phyloP scores from a whole-genome alignment of 2,888 invertebrate genomes.

The Erpobdella octoculata region DNA sequence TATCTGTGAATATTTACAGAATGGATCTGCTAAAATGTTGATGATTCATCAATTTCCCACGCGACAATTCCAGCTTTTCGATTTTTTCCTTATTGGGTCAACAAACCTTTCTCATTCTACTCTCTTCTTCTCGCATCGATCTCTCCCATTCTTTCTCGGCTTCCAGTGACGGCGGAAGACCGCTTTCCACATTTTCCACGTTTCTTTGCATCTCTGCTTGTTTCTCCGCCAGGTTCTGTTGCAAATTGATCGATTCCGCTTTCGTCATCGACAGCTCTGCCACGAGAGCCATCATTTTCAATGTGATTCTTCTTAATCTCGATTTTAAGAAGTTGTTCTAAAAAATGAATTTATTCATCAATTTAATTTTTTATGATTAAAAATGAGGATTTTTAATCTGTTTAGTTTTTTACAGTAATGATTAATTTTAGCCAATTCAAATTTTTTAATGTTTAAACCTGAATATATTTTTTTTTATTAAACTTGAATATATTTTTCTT shows the following conservation, averaged over 20 bases:
- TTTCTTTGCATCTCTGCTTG: not conserved
- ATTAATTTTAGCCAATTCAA: no score
- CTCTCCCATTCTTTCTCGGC: not conserved
- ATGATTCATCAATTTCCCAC: no score
- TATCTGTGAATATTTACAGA: no score
- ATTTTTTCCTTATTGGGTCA: not conserved
- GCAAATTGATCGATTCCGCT: slow-evolving; percentile 41
- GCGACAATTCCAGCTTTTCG: no score
- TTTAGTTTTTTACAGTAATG: no score
- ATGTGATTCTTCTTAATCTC: slow-evolving; percentile 46
- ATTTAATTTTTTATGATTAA: no score
- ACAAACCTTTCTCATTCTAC: not conserved
- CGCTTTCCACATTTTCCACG: not conserved
- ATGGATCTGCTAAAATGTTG: no score
- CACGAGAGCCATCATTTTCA: slow-evolving; percentile 52
- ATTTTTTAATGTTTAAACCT: no score
- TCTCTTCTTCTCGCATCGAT: not conserved
- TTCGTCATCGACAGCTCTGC: slow-evolving; percentile 53
- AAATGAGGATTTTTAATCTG: no score
- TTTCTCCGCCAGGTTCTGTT: not conserved
- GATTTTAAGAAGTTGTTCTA: not conserved
- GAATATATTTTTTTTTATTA: no score
- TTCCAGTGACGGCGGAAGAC: not conserved
- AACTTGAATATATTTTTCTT: no score
- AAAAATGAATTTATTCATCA: no score